These are phyloP conservation scores for Spinibarbus caldwelli DNA, from an alignment of 2,797 vertebrate species.

Conservation along the genomic window DNA sequence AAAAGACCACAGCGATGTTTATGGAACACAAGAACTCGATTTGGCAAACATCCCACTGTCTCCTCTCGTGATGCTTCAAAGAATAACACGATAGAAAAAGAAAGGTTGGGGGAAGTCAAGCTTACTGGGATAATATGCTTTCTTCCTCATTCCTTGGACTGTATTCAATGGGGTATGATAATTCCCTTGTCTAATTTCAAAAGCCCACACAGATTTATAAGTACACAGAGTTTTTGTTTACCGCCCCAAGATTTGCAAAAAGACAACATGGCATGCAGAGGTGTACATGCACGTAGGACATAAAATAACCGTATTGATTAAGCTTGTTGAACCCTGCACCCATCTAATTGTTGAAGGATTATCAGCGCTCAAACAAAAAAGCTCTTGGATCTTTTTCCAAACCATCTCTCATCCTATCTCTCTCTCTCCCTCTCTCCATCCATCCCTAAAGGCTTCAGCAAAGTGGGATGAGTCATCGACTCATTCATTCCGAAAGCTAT, in stretches of 20 bases:
- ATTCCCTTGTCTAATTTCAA: conserved; percentile 45
- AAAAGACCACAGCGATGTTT: conserved; percentile 13
- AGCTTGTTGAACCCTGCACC: conserved; percentile 16
- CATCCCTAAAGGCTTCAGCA: conserved; percentile 57
- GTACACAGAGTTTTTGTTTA: background rate
- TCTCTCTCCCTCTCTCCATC: conserved; percentile 22
- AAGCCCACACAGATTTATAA: conserved; percentile 40
- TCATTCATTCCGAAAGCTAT: conserved; percentile 70
- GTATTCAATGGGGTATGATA: conserved; percentile 46
- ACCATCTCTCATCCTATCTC: conserved; percentile 30
- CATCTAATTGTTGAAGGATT: conserved; percentile 22
- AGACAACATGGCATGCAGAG: conserved; percentile 5
- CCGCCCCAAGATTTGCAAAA: conserved; percentile 29
- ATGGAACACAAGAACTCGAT: conserved; percentile 4
- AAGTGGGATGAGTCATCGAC: conserved; percentile 73
- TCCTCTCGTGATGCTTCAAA: conserved; percentile 5
- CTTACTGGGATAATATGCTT: conserved; percentile 28
- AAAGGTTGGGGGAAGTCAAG: background rate
- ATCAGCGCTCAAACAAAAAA: conserved; percentile 44
- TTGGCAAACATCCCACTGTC: background rate
- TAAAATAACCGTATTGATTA: background rate
- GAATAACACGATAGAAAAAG: background rate
- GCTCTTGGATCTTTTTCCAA: conserved; percentile 33
- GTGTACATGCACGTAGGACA: background rate
- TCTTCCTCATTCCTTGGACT: conserved; percentile 42